Conservation (phyloP, 1,140 invertebrate species). For the Drosophila bifasciata region DNA sequence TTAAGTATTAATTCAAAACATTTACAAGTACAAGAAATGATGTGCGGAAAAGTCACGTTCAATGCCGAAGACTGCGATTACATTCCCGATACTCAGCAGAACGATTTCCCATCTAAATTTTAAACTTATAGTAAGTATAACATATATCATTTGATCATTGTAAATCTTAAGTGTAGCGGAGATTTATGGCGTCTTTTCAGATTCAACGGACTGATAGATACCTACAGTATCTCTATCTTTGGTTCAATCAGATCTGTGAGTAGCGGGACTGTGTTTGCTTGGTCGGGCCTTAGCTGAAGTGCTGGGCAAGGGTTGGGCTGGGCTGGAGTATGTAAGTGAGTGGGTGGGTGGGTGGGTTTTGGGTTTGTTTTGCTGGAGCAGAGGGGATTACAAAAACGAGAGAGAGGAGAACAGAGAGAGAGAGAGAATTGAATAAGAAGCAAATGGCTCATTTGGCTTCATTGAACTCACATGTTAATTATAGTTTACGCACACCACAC, state of each 20-base stretch:
- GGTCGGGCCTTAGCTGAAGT: no score
- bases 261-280: no score
- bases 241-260: no score
- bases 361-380: conserved; percentile 10
- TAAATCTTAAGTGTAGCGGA: no score
- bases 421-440: conserved; percentile 54
- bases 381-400: conserved; percentile 2
- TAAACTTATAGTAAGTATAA: no score
- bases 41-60: conserved; percentile 7
- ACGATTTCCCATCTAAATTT: no score
- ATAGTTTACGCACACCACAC: conserved; percentile 64
- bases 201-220: no score
- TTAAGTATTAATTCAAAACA: conserved; percentile 16
- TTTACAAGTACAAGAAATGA: conserved; percentile 25
- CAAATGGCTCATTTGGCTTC: conserved; percentile 43
- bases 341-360: conserved; percentile 25
- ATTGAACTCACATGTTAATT: conserved; percentile 77
- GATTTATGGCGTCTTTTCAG: no score
- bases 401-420: conserved; percentile 5
- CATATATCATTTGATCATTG: no score
- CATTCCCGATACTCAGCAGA: conserved; percentile 1
- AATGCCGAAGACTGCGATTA: conserved; percentile 3
- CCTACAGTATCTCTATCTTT: no score
- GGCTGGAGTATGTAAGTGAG: not conserved
- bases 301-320: not conserved